Evolutionary conservation across 2,113 vertebrate genomes (phyloP), one percentile per base, ranked within the genome.

Genomic region (Hippolais icterina): DNA sequence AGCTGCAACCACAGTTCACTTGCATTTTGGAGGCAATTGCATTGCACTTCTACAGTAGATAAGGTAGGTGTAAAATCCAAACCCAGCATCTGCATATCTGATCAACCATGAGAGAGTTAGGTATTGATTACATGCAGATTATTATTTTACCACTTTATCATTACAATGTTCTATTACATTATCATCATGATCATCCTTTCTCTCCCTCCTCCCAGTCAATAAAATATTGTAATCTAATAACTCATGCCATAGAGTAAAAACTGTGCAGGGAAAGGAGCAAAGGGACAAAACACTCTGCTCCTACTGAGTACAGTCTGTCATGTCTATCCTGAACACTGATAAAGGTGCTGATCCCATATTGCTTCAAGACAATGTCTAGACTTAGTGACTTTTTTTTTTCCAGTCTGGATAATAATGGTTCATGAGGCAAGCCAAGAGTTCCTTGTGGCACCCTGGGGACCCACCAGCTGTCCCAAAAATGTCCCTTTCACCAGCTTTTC

Each of bases 361-460:
- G 41, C 6, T 17, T 27, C 21, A 57, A 78, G 57, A 68, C 33
- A 8, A 77, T 18, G 3, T 5, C 22, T 20, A 86, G 37, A 31
- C 22, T 19, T n/a, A 41, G n/a, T 9, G 15, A 28, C 13, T 21
- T 23, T 15, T 46, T 49, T 60, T 60, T 23, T 29, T 2, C 14
- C 49, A 54, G 35, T 20, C 29, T 35, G 20, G 4, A 24, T 25
- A 78, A 13, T 4, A 25, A 54, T 18, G 8, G 53, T 23, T 50
- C 17, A 2, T 10, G 25, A 52, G 9, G 19, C 0, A 0, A 83
- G 37, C 15, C 3, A 11, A 49, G 61, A 70, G 44, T 8, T 22
- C 29, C 16, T 50, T 1, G 7, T 13, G 47, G 54, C 39, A 54
- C 9, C 8, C 20, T 3, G 1, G 39, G 11, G 29, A 59, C 16